Percentiles rank a stretch among this genome's conserved stretches.
Evolutionary conservation across 2,113 vertebrate species (phyloP).

Genomic region (Saguinus midas): DNA sequence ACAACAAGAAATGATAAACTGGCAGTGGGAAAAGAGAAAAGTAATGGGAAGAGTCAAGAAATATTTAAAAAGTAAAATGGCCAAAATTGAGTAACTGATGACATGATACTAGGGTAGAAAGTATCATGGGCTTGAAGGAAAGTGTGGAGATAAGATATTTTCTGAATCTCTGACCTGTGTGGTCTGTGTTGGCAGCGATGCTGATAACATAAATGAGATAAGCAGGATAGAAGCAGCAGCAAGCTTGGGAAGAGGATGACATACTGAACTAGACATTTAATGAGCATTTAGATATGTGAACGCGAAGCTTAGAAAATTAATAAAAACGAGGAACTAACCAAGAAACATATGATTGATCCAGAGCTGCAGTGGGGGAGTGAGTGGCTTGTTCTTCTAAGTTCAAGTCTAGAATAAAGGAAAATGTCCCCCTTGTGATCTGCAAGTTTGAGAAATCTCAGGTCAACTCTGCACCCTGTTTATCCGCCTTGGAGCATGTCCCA

Average conservation of each 20-base stretch:
- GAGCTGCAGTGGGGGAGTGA: neutral
- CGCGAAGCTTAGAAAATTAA: neutral
- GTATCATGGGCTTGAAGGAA: neutral
- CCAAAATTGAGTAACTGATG: neutral
- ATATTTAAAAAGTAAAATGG: neutral
- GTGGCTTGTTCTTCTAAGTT: neutral
- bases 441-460: neutral
- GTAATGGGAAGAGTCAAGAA: neutral
- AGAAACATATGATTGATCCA: neutral
- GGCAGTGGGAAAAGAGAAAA: neutral
- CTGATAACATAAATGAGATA: no score
- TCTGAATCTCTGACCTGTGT: neutral
- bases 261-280: neutral
- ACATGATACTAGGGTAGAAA: no score
- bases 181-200: neutral
- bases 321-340: neutral
- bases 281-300: neutral
- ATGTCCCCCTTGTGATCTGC: neutral
- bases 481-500: neutral
- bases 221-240: neutral
- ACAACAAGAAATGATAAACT: neutral
- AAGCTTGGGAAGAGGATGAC: neutral
- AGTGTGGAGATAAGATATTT: neutral
- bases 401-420: neutral
- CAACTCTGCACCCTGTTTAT: no score